Base-by-base conservation (phyloP, 2,888 invertebrate species). In the Parochlus steinenii region DNA sequence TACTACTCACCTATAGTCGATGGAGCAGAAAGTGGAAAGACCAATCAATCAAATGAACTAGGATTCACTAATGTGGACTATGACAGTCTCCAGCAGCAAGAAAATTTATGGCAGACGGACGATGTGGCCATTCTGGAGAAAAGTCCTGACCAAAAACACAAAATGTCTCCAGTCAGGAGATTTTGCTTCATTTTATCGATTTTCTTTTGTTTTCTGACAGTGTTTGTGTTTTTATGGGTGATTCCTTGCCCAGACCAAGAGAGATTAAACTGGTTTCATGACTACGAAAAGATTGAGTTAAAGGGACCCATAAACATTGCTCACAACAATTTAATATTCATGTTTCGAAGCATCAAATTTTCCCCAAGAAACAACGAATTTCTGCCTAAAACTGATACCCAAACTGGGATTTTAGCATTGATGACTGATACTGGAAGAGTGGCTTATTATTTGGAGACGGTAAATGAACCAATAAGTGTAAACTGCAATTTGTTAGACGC, bases 401-500 rank as follows among this genome's bases (percentile, higher is more conserved):
- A 65, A 3, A 71, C 75, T 49, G 79, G 76, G n/a, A 67, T 78
- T 6, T 62, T 78, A 15, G 70, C 75, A 1, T 63, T 81, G 41
- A 68, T 74, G 33, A 75, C 76, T 1, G 70, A 67, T 40, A 71
- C 69, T 5, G 81, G 82, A 0, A 69, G 69, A 39, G 69, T 76
- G 1, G 71, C 76, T 3, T 82, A 82, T 82, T 74, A 71, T 47
- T 74, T 74, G 17, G 63, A 71, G 41, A 71, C 79, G 48, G 65
- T 64, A 25, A 67, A 70, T 46, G 69, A 74, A 45, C 81, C 82
- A 0, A 65, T 67, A 16, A 69, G 74, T 47, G 71, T 83, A 20
- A 74, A 81, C 49, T 85, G 85, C 48, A 65, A 70, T 16, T 55
- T 76, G 2, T 61, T 82, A 34, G 82, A 83, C 58, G 69, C 75